Base-by-base conservation (phyloP, 2,888 invertebrate genomes). In the Amphipoea oculea region DNA sequence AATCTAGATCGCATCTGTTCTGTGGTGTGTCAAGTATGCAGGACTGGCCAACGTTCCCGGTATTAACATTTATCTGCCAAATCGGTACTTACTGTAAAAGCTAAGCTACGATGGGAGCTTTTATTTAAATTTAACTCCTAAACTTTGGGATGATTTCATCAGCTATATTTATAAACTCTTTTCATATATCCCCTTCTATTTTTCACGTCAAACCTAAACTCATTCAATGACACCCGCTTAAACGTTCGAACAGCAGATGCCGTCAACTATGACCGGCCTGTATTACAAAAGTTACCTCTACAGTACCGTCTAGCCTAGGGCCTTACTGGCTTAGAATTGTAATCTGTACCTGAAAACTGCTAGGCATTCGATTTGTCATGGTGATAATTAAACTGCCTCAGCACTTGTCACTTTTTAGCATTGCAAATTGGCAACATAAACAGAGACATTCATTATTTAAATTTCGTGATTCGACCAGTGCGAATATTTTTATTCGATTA, bases 1-100 rank as follows among this genome's bases (percentile, higher is more conserved):
- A 78, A 74, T 73, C 48, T 54, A 71, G 69, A 78, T 74, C 66
- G 66, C 54, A 73, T 76, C 60, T 82, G 57, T 74, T n/a, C 17
- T 69, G 20, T 17, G 17, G 48, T 45, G 1, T n/a, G 20, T 29
- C 9, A 11, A 14, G 14, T 36, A 36, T 54, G 51, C 29, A 36
- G 63, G 57, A 54, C 63, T 54, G 40, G 17, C 57, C 36, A 57
- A 36, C 17, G 57, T 51, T 36, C 29, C 45, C 2, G 36, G 66
- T 51, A 51, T 36, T 23, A 62, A n/a, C 11, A 73, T 48, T 40
- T 62, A 77, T 77, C 60, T 51, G 17, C 42, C 7, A 60, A 29
- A 71, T 40, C 42, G 23, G 29, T 20, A 29, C 29, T 29, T 29
- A 29, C 29, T 29, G 29, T 29, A 29, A 29, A 29, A 29, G 1